Evolutionary conservation across 1,140 invertebrate species (phyloP).

Genomic region (Habropoda laboriosa): DNA sequence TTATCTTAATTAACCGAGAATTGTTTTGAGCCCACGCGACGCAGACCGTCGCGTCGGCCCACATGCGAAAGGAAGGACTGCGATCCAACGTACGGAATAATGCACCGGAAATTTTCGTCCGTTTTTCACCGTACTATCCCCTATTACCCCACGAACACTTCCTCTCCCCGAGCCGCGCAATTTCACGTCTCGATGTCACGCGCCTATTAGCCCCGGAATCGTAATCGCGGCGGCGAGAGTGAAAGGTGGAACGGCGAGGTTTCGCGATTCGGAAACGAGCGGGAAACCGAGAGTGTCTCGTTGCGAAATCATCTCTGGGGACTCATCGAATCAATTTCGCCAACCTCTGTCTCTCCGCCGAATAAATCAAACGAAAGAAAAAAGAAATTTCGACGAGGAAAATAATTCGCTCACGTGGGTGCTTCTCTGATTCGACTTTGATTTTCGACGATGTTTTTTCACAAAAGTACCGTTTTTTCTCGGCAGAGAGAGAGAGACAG

Average conservation of each 20-base stretch:
- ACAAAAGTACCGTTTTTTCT: slow-evolving; percentile 41
- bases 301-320: neutral
- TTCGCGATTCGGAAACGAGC: neutral
- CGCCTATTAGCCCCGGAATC: slow-evolving; percentile 28
- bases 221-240: slow-evolving; percentile 32
- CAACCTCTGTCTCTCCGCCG: too few species aligned
- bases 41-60: slow-evolving; percentile 53
- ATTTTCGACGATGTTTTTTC: too few species aligned
- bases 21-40: slow-evolving; percentile 77
- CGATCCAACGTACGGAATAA: too few species aligned
- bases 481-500: neutral
- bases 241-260: slow-evolving; percentile 33
- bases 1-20: slow-evolving; percentile 78
- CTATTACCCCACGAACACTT: too few species aligned
- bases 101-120: neutral
- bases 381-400: too few species aligned
- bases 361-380: too few species aligned
- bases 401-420: too few species aligned
- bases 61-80: slow-evolving; percentile 53
- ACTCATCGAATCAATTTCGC: neutral
- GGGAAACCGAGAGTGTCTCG: neutral
- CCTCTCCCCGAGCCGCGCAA: too few species aligned
- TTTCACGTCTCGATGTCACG: slow-evolving; percentile 5
- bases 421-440: neutral
- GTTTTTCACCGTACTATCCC: neutral